Base-by-base conservation (phyloP, 2,797 vertebrate genomes). In the Gadopsis bispinosus region DNA sequence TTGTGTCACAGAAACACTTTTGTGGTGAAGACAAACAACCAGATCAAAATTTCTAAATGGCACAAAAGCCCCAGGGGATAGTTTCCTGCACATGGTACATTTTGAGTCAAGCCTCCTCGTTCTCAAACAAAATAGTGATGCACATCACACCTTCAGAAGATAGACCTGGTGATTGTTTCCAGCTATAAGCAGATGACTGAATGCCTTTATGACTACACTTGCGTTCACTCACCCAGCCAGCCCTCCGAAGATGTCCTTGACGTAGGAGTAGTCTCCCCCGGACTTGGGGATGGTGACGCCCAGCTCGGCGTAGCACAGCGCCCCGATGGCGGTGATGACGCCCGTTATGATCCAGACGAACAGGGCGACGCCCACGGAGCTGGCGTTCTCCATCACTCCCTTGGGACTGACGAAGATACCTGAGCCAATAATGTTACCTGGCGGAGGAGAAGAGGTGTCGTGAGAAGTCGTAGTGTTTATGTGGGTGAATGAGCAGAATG, bases 241-340 rank as follows among this genome's bases (percentile, higher is more conserved):
- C 31, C 97, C 97, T 55, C 97, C 97, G 1, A 98, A 98, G 89
- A 98, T 97, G 88, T 98, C 97, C 86, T 98, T 98, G 65, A 98
- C 97, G 8, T 98, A 98, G 75, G 96, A 95, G 89, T 98, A 98
- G 90, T 98, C 97, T 8, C 97, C 97, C 7, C 97, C 97, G 0
- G 97, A 98, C 83, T 97, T 98, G 43, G 97, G 97, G 86, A 98
- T 98, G 82, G 97, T 98, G 91, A 98, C 97, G 0, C 97, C 97
- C 33, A 98, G 94, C 85, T 98, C 97, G 0, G 97, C 97, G 33
- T 98, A 98, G 93, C 97, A 98, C 74, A 98, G 91, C 0, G 97
- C 97, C 1, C 97, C 97, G 16, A 98, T 95, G 43, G 96, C 97
- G 0, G 97, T 98, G 93, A 98, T 97, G 81, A 98, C 0, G 0